These are phyloP conservation scores for Euzophera pinguis DNA, from an alignment of 2,888 invertebrate species.

Conservation along the genomic window DNA sequence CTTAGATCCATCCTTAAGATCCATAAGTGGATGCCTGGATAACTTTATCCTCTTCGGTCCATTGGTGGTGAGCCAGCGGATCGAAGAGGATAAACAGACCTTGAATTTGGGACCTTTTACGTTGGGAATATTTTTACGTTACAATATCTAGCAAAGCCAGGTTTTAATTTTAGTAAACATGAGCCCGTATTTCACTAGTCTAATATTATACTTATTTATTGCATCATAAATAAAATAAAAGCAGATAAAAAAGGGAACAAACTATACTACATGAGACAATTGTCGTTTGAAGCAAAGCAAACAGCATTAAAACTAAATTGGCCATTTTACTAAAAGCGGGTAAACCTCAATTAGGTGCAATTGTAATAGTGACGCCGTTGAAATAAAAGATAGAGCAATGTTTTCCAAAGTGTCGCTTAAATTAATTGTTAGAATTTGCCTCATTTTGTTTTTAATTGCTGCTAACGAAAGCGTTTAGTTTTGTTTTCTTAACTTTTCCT, in stretches of 20 bases:
- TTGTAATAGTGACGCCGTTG: conserved; percentile 69
- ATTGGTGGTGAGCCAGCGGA: too few species aligned
- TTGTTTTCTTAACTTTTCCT: too few species aligned
- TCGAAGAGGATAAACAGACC: too few species aligned
- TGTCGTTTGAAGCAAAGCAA: conserved; percentile 45
- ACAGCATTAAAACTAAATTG: conserved; percentile 66
- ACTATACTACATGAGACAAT: conserved; percentile 38
- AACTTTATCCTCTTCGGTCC: too few species aligned
- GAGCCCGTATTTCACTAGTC: not conserved
- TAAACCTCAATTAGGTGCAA: conserved; percentile 73
- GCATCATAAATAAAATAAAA: not conserved
- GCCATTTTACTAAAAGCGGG: conserved; percentile 74
- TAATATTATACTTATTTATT: not conserved
- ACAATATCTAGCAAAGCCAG: too few species aligned
- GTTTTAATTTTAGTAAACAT: too few species aligned
- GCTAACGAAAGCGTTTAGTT: too few species aligned
- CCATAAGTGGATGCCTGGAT: too few species aligned
- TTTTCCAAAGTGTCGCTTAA: conserved; percentile 31
- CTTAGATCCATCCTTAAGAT: too few species aligned
- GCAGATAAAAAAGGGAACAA: conserved; percentile 25
- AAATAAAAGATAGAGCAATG: conserved; percentile 31
- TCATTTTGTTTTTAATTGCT: too few species aligned
- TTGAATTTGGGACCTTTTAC: too few species aligned
- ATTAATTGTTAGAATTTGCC: not conserved
- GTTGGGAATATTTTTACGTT: too few species aligned